These are phyloP conservation scores for Drosophila guanche DNA, from an alignment of 1,140 invertebrate genomes.

Conservation along the genomic window DNA sequence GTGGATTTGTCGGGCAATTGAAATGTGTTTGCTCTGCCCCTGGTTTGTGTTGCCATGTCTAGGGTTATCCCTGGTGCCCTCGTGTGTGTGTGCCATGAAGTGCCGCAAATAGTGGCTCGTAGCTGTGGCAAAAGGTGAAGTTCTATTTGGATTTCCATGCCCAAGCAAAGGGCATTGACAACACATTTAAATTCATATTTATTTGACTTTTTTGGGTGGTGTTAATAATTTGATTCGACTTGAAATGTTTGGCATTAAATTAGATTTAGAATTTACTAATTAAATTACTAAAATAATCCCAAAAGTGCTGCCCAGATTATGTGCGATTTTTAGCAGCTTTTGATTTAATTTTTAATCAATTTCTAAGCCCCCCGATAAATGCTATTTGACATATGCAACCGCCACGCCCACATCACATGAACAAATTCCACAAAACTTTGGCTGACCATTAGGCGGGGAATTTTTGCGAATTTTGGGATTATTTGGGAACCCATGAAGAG, in stretches of 20 bases:
- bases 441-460: too few relatives aligned
- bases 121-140: not conserved
- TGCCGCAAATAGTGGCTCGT: not conserved
- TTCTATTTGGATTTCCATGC: too few relatives aligned
- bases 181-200: too few relatives aligned
- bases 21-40: slow-evolving; percentile 16
- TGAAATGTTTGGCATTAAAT: slow-evolving; percentile 23
- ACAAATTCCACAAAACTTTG: too few relatives aligned
- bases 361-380: slow-evolving; percentile 13
- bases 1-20: slow-evolving; percentile 23
- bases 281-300: slow-evolving; percentile 30
- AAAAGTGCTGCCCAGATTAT: slow-evolving; percentile 19
- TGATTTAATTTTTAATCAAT: not conserved
- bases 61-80: slow-evolving; percentile 1
- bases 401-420: too few relatives aligned
- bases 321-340: slow-evolving; percentile 28
- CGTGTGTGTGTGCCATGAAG: not conserved
- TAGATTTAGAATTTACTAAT: not conserved
- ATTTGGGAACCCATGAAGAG: too few relatives aligned
- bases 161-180: too few relatives aligned
- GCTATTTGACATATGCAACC: slow-evolving; percentile 5
- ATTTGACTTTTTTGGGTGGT: too few relatives aligned
- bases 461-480: too few relatives aligned
- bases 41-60: not conserved
- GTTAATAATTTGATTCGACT: not conserved